These are phyloP conservation scores for Hermodice carunculata DNA, from an alignment of 2,888 invertebrate genomes.

Conservation along the genomic window DNA sequence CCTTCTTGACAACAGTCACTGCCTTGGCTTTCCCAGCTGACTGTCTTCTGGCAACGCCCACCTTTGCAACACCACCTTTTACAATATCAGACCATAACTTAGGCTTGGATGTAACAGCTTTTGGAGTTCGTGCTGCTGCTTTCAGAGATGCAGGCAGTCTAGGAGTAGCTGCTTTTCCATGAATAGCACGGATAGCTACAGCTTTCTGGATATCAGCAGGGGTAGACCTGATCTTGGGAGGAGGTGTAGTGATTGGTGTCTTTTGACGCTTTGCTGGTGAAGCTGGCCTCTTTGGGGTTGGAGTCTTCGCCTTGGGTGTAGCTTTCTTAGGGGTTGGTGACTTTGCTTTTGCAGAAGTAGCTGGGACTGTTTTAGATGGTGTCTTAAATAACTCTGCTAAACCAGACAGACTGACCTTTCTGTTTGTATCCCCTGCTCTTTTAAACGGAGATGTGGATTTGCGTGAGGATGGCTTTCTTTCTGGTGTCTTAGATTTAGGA, in stretches of 20 bases:
- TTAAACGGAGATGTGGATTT: conserved; percentile 4
- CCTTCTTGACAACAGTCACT: conserved; percentile 1
- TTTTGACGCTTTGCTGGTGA: neutral
- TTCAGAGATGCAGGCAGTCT: conserved; percentile 40
- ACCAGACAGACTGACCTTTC: no score
- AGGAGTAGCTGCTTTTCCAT: conserved; percentile 59
- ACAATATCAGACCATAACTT: conserved; percentile 28
- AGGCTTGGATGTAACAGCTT: neutral
- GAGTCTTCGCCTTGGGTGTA: conserved; percentile 7
- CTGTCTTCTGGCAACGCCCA: neutral
- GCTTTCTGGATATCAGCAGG: conserved; percentile 51
- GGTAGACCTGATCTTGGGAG: conserved; percentile 30
- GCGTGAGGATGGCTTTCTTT: neutral
- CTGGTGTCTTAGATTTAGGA: no score
- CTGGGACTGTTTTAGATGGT: no score
- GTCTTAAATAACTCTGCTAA: no score
- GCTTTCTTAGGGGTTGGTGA: conserved; percentile 4
- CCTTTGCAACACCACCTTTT: conserved; percentile 22
- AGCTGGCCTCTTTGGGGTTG: conserved; percentile 10
- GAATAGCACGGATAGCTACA: conserved; percentile 58
- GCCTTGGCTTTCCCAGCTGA: conserved; percentile 12
- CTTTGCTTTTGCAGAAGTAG: neutral
- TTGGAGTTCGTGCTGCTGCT: neutral
- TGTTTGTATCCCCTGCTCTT: no score
- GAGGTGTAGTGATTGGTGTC: neutral